Percentiles rank a stretch among this genome's conserved stretches.
phyloP scores from a whole-genome alignment of 1,140 invertebrate species.

The Drosophila persimilis region DNA sequence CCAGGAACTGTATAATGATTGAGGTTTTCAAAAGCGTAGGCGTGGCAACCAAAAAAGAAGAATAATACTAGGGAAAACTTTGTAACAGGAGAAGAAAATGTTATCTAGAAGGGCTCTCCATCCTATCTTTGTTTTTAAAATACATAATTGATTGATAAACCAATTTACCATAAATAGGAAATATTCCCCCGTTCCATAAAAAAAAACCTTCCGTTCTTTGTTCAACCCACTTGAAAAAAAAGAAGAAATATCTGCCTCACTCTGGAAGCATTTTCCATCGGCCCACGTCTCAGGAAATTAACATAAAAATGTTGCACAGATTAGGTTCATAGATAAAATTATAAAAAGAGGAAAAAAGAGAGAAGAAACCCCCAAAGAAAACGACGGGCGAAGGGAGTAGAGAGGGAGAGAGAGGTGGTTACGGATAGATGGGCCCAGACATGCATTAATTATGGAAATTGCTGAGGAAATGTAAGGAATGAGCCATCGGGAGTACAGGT shows the following conservation, averaged over 20 bases:
- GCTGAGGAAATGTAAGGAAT: slow-evolving; percentile 6
- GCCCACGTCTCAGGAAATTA: slow-evolving; percentile 49
- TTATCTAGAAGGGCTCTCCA: no score
- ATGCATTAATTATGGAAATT: slow-evolving; percentile 41
- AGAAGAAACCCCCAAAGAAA: background rate
- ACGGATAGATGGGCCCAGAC: slow-evolving; percentile 25
- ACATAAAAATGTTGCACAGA: slow-evolving; percentile 70
- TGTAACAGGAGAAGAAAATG: no score
- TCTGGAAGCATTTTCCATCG: slow-evolving; percentile 32
- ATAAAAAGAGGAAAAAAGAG: slow-evolving; percentile 8
- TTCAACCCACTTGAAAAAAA: slow-evolving; percentile 31
- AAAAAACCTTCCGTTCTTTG: slow-evolving; percentile 36
- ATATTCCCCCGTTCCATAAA: slow-evolving; percentile 9
- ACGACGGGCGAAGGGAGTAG: no score
- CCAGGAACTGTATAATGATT: no score
- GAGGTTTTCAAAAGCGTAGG: no score
- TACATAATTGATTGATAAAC: slow-evolving; percentile 67
- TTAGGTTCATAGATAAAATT: slow-evolving; percentile 51
- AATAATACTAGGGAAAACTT: no score
- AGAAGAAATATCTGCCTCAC: slow-evolving; percentile 28
- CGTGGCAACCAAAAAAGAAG: no score
- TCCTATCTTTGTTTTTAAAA: slow-evolving; percentile 3
- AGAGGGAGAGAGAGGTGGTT: slow-evolving; percentile 1
- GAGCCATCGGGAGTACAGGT: background rate
- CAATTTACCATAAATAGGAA: slow-evolving; percentile 33